Evolutionary conservation across 2,797 vertebrate genomes (phyloP), one percentile per base, ranked within the genome.

Genomic region (Fratercula arctica): DNA sequence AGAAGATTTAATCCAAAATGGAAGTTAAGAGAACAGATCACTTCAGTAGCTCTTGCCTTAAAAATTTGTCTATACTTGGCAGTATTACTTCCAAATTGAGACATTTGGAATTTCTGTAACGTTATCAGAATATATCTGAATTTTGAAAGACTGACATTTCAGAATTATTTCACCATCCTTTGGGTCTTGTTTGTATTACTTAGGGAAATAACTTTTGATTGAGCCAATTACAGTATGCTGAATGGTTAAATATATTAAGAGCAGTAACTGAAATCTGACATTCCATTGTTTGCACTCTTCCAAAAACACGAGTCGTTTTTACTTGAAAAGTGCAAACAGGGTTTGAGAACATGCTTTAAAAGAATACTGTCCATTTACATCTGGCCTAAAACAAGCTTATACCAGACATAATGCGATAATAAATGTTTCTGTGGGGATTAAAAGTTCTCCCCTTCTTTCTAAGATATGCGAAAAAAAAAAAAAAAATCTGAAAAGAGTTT

Each of bases 161-260:
- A 74, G 83, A 97, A 95, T 96, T 96, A 97, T 96, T 96, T 91
- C 84, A 87, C 94, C 92, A 96, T 97, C 93, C 83, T 94, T 90
- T 95, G 87, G 94, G 56, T 87, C 66, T 95, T 97, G 81, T 96
- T 96, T 95, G 41, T 82, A 84, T 89, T 94, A 45, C 69, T 94
- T 93, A 70, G 82, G 78, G 90, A 91, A 91, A 97, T 96, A 97
- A 90, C 80, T 78, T 96, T 94, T 96, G 89, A 93, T 96, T 50
- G 86, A 97, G 78, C 43, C 84, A 96, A 92, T 95, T 96, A 94
- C 56, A 77, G 68, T 67, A 93, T 90, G 90, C 66, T 90, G 78
- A 96, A 69, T 90, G 56, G 94, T 93, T 93, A 79, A 96, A 95
- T 95, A 95, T 87, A 97, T 93, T 89, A 91, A 95, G 10, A 89